These are phyloP conservation scores for Acrossocheilus wenchowensis DNA, from an alignment of 2,797 vertebrate species.

Conservation along the genomic window DNA sequence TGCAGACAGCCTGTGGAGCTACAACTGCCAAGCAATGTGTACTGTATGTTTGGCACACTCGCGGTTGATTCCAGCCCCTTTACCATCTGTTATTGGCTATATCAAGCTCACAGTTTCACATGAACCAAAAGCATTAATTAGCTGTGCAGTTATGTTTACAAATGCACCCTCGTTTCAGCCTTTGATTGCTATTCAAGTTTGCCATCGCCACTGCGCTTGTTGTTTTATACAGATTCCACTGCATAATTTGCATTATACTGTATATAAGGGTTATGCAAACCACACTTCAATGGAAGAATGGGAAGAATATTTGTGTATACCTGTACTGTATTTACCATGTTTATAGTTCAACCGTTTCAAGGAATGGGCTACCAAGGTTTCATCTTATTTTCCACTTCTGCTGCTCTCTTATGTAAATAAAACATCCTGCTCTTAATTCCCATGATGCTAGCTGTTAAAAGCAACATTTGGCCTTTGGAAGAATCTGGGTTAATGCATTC, in stretches of 20 bases:
- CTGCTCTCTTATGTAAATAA: slow-evolving; percentile 35
- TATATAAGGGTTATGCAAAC: background rate
- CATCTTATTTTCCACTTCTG: background rate
- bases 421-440: slow-evolving; percentile 34
- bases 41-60: slow-evolving; percentile 14
- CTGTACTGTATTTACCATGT: background rate
- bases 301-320: background rate
- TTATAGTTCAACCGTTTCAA: background rate
- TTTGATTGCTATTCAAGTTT: slow-evolving; percentile 6
- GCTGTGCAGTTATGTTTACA: slow-evolving; percentile 16
- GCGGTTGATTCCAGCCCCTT: slow-evolving; percentile 17
- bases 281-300: background rate
- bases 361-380: background rate
- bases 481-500: slow-evolving; percentile 43
- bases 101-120: slow-evolving; percentile 46
- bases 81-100: slow-evolving; percentile 39
- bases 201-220: background rate
- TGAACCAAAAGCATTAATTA: slow-evolving; percentile 35
- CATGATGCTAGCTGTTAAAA: slow-evolving; percentile 48
- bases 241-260: background rate
- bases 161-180: slow-evolving; percentile 9
- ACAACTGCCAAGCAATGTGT: slow-evolving; percentile 28
- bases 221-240: background rate
- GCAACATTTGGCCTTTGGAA: slow-evolving; percentile 36
- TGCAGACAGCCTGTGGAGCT: background rate